Conservation (phyloP, 2,888 invertebrate species). For the Aricia artaxerxes region DNA sequence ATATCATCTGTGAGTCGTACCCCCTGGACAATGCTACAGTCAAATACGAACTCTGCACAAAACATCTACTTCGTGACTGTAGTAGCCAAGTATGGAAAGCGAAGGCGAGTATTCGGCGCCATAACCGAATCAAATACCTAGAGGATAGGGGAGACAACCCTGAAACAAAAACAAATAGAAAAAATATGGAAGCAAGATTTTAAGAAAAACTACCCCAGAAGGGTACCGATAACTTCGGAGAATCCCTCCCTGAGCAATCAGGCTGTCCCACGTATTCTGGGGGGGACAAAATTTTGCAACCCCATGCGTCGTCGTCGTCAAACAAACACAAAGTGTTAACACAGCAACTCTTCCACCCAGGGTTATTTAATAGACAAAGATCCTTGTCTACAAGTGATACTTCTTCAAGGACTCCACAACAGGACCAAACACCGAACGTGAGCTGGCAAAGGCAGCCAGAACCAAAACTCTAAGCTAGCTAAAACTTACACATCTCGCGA, state of each 20-base stretch:
- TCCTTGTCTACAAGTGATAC: background rate
- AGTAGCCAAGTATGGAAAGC: no score
- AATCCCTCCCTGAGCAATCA: no score
- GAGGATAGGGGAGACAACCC: background rate
- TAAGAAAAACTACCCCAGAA: no score
- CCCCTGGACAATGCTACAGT: background rate
- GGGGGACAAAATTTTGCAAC: background rate
- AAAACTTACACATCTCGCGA: background rate
- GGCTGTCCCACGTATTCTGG: background rate
- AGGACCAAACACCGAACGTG: background rate
- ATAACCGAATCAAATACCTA: background rate
- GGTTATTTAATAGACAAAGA: background rate
- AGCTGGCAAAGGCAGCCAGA: background rate
- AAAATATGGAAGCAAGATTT: no score
- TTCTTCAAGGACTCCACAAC: background rate
- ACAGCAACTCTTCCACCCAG: background rate
- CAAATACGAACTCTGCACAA: background rate
- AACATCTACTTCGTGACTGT: background rate
- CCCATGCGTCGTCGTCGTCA: background rate
- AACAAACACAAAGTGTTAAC: background rate
- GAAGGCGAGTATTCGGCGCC: no score
- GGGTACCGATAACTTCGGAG: no score
- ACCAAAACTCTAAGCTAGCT: background rate
- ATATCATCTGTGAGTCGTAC: conserved; percentile 1
- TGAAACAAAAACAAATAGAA: no score